A percentile compares a stretch with the other conserved stretches of the same genome.
Conservation (phyloP, 1,140 invertebrate genomes). For the Philotrypesis tridentata region DNA sequence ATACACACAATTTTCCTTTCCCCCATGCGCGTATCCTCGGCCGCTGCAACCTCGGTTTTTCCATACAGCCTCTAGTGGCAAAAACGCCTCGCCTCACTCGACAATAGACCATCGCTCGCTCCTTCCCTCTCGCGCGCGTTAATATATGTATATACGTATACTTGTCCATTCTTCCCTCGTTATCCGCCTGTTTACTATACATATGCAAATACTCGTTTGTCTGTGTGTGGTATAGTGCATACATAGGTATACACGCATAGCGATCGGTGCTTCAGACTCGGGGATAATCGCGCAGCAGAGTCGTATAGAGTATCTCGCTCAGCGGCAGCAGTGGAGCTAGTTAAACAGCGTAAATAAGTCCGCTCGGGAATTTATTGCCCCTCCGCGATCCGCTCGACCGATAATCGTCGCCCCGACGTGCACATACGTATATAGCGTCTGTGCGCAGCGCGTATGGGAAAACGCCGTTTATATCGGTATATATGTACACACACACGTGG, state of each 20-base stretch:
- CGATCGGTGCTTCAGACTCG: not conserved
- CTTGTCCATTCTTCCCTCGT: constrained; percentile 3
- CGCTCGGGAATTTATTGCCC: constrained; percentile 22
- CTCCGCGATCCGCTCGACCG: constrained; percentile 25
- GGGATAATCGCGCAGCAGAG: not conserved
- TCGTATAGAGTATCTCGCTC: too few relatives aligned
- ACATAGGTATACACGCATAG: not conserved
- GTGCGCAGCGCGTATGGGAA: constrained; percentile 27
- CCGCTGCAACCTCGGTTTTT: not conserved
- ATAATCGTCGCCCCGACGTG: constrained; percentile 15
- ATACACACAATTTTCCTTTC: not conserved
- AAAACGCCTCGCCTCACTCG: not conserved
- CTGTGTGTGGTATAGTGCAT: too few relatives aligned
- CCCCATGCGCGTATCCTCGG: not conserved
- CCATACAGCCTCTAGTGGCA: not conserved
- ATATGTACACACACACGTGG: constrained; percentile 11
- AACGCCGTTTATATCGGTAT: constrained; percentile 23
- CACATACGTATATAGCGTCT: too few relatives aligned
- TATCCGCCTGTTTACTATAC: too few relatives aligned
- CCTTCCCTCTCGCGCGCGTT: not conserved
- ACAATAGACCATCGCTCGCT: not conserved
- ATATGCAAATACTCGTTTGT: too few relatives aligned
- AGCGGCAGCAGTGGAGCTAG: not conserved
- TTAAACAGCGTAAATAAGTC: constrained; percentile 25
- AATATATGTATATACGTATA: too few relatives aligned